A percentile compares a stretch with the other conserved stretches of the same genome.
Evolutionary conservation across 2,797 vertebrate genomes (phyloP).

Genomic region (Adrianichthys oophorus): DNA sequence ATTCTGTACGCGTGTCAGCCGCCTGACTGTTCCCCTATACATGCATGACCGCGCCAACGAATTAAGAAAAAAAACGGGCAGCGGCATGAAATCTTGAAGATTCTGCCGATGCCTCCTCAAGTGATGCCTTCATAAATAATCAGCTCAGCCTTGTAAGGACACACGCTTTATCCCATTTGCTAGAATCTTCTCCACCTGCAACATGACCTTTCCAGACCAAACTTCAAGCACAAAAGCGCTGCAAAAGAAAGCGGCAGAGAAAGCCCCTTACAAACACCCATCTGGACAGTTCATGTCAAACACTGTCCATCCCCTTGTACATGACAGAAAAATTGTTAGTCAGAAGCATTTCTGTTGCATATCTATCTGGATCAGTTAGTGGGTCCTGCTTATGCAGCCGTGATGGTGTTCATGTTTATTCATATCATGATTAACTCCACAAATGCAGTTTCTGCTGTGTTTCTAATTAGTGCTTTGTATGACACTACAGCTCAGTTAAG

Average conservation of each 20-base stretch:
- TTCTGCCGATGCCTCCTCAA: too few species aligned
- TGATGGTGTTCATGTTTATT: constrained; percentile 57
- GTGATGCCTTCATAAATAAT: neutral
- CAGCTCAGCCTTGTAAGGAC: constrained; percentile 10
- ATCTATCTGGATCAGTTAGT: constrained; percentile 42
- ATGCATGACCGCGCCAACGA: too few species aligned
- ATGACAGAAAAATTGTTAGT: constrained; percentile 37
- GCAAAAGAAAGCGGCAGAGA: constrained; percentile 3
- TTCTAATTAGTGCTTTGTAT: constrained; percentile 53
- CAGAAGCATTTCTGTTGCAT: constrained; percentile 53
- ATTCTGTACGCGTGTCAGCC: too few species aligned
- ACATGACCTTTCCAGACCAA: constrained; percentile 24
- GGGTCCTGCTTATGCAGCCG: constrained; percentile 45
- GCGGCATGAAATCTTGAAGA: too few species aligned
- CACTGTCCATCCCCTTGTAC: constrained; percentile 19
- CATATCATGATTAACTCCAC: constrained; percentile 48
- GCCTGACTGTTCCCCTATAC: too few species aligned
- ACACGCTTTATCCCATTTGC: constrained; percentile 15
- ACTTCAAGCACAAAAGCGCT: constrained; percentile 2
- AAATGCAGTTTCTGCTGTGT: constrained; percentile 42
- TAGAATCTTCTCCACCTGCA: constrained; percentile 20
- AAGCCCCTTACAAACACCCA: constrained; percentile 32
- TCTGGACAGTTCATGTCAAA: constrained; percentile 33
- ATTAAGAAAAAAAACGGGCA: too few species aligned
- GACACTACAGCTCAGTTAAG: constrained; percentile 31